Percentiles rank a stretch among this genome's conserved stretches.
Evolutionary conservation across 2,797 vertebrate genomes (phyloP).

Genomic region (Pelodytes ibericus): DNA sequence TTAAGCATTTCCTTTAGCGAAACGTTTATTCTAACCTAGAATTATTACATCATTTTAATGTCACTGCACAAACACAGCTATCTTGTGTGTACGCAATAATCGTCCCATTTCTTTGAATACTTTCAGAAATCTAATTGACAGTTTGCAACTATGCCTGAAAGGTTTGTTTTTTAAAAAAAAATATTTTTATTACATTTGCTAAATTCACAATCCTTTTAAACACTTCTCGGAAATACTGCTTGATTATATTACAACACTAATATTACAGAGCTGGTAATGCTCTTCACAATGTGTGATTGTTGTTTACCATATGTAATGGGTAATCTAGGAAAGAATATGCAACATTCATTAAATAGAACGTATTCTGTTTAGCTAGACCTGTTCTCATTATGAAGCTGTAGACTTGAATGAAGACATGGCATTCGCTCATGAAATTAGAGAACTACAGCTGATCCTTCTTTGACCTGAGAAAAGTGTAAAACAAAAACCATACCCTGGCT

Average conservation of each 20-base stretch:
- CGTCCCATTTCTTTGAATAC: background rate
- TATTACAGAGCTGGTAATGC: background rate
- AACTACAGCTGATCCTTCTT: conserved; percentile 38
- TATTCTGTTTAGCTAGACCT: too few species aligned
- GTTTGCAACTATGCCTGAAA: conserved; percentile 5
- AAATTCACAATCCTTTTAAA: conserved; percentile 3
- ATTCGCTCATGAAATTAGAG: conserved; percentile 30
- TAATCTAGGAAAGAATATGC: background rate
- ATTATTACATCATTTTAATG: background rate
- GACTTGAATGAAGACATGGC: conserved; percentile 22
- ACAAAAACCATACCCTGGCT: conserved; percentile 28
- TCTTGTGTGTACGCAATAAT: conserved; percentile 2
- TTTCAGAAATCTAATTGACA: conserved; percentile 11
- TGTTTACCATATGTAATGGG: background rate
- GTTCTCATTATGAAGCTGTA: conserved; percentile 22
- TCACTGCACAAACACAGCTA: background rate
- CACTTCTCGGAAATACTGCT: conserved; percentile 11
- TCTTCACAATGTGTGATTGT: conserved; percentile 3
- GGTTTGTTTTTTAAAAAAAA: background rate
- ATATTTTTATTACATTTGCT: background rate
- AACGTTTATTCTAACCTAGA: background rate
- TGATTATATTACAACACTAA: background rate
- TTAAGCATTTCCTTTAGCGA: background rate
- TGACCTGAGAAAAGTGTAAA: conserved; percentile 28
- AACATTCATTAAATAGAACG: conserved; percentile 8